Conservation (phyloP, 2,797 vertebrate species). For the Kryptopterus vitreolus region DNA sequence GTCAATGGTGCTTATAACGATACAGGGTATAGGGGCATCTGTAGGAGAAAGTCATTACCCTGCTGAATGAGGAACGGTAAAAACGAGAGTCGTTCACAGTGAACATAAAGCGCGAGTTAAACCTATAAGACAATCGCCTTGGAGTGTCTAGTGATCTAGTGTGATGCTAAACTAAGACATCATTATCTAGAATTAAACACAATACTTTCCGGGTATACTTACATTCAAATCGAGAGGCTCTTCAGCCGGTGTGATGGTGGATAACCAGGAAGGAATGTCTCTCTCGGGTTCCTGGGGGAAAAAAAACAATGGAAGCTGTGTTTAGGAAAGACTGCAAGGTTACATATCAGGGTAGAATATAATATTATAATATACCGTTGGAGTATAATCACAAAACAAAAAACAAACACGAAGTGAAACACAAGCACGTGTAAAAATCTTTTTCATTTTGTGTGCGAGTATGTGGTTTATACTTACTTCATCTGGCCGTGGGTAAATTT, state of each 20-base stretch:
- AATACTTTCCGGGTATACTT: conserved; percentile 43
- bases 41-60: conserved; percentile 9
- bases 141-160: not conserved
- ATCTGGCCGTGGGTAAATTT: conserved; percentile 73
- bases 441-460: too few relatives aligned
- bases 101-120: not conserved
- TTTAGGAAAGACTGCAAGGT: too few relatives aligned
- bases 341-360: too few relatives aligned
- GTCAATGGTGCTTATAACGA: conserved; percentile 9
- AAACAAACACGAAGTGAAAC: not conserved
- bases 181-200: not conserved
- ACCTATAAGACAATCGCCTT: not conserved
- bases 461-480: conserved; percentile 71
- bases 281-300: conserved; percentile 79
- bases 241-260: conserved; percentile 79
- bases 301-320: not conserved
- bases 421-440: too few relatives aligned
- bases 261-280: conserved; percentile 87
- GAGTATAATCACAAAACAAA: too few relatives aligned
- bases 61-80: not conserved
- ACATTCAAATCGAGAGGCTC: conserved; percentile 75
- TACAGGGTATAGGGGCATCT: not conserved
- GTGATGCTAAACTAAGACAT: not conserved
- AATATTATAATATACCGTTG: too few relatives aligned
- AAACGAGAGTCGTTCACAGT: not conserved